These are phyloP conservation scores for Teleopsis dalmanni DNA, from an alignment of 1,140 invertebrate genomes.

Conservation along the genomic window DNA sequence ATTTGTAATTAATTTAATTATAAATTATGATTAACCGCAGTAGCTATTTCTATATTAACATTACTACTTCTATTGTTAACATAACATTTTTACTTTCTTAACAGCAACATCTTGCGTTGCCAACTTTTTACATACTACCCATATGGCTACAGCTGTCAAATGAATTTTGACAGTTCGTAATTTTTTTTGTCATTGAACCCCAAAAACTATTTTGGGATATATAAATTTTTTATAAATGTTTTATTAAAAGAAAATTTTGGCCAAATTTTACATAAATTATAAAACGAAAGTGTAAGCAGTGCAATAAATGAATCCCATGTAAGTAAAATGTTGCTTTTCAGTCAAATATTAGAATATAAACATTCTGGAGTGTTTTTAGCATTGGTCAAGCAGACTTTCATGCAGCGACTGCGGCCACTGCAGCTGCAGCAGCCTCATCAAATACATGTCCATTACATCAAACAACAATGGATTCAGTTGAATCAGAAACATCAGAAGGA, in stretches of 20 bases:
- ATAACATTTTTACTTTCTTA: too few relatives aligned
- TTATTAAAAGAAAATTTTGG: not conserved
- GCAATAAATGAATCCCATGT: slow-evolving; percentile 1
- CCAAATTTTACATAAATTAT: not conserved
- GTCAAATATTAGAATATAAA: not conserved
- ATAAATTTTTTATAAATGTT: not conserved
- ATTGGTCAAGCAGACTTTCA: slow-evolving; percentile 10
- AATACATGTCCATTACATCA: not conserved
- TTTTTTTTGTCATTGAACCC: not conserved
- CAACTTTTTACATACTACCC: not conserved
- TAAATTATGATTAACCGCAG: too few relatives aligned
- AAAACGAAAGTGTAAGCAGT: too few relatives aligned
- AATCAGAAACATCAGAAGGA: slow-evolving; percentile 16
- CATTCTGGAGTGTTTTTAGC: not conserved
- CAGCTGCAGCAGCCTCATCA: slow-evolving; percentile 14
- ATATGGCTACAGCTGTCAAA: not conserved
- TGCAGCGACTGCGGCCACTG: slow-evolving; percentile 18
- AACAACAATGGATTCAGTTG: slow-evolving; percentile 13
- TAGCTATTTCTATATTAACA: too few relatives aligned
- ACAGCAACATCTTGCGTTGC: too few relatives aligned
- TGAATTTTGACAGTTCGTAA: not conserved
- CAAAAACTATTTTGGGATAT: not conserved
- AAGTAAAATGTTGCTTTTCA: not conserved
- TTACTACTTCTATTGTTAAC: too few relatives aligned
- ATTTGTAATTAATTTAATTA: too few relatives aligned